Evolutionary conservation across 2,113 vertebrate species (phyloP).

Genomic region (Hypomesus transpacificus): DNA sequence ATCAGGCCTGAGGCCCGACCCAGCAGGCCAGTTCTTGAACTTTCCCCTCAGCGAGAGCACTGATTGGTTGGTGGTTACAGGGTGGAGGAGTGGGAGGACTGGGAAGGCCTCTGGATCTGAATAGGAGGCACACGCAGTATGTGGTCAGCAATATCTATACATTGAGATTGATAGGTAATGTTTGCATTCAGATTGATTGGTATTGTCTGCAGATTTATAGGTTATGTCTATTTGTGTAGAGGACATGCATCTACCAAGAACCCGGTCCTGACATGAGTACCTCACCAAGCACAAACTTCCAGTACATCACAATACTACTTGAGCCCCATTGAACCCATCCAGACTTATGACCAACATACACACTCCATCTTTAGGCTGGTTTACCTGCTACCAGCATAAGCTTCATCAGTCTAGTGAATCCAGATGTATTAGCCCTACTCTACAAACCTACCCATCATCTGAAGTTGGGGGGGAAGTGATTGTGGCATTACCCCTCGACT

Average conservation of each 20-base stretch:
- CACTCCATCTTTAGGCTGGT: too few relatives aligned
- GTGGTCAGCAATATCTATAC: not conserved
- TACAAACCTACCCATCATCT: not conserved
- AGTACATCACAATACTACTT: too few relatives aligned
- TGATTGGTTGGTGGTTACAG: slow-evolving; percentile 52
- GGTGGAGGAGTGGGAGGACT: slow-evolving; percentile 50
- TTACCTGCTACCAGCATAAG: too few relatives aligned
- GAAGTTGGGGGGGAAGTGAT: not conserved
- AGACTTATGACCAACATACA: too few relatives aligned
- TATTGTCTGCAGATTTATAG: not conserved
- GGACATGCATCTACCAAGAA: too few relatives aligned
- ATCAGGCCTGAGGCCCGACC: too few relatives aligned
- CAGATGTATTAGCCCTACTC: not conserved
- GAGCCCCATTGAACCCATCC: too few relatives aligned
- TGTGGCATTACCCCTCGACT: not conserved
- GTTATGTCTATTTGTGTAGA: too few relatives aligned
- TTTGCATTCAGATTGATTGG: not conserved
- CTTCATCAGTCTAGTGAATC: too few relatives aligned
- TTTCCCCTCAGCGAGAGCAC: not conserved
- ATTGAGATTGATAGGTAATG: not conserved
- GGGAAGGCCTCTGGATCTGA: slow-evolving; percentile 65
- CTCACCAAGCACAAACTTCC: too few relatives aligned
- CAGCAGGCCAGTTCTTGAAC: not conserved
- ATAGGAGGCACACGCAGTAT: slow-evolving; percentile 1
- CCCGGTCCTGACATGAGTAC: too few relatives aligned